Conservation (phyloP, 2,113 vertebrate genomes). For the Xiphias gladius region DNA sequence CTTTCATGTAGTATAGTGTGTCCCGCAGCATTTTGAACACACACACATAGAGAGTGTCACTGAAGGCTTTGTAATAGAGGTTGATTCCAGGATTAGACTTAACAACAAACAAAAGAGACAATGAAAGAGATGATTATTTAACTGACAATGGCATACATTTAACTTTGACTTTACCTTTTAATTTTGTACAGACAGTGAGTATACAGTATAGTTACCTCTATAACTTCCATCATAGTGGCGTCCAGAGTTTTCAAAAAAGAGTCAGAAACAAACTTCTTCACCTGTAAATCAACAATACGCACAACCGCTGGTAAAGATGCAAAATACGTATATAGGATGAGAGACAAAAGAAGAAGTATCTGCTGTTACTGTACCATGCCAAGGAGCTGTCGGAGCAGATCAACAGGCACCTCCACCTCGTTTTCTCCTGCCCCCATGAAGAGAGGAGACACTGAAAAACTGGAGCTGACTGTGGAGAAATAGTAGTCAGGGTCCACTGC, state of each 20-base stretch:
- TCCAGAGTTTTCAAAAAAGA: conserved; percentile 91
- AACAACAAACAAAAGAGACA: conserved; percentile 51
- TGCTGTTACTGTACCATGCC: conserved; percentile 84
- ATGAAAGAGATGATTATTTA: conserved; percentile 41
- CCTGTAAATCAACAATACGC: conserved; percentile 75
- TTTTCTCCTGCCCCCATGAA: conserved; percentile 88
- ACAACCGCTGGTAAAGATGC: neutral
- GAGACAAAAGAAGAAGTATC: neutral
- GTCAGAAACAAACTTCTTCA: conserved; percentile 83
- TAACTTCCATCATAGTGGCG: conserved; percentile 82
- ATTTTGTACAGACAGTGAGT: neutral
- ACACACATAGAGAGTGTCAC: conserved; percentile 94
- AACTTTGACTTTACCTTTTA: neutral
- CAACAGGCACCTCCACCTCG: conserved; percentile 90
- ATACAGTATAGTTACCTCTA: conserved; percentile 84
- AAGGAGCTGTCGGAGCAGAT: conserved; percentile 90
- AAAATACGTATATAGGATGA: neutral
- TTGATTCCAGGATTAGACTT: conserved; percentile 86
- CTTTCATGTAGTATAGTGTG: conserved; percentile 94
- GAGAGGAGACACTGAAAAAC: conserved; percentile 95
- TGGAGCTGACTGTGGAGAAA: conserved; percentile 94
- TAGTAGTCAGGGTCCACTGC: conserved; percentile 92
- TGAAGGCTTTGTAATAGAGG: conserved; percentile 92
- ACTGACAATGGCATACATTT: neutral
- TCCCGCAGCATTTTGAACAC: conserved; percentile 99